Conservation (phyloP, 2,113 vertebrate species). For the Anser cygnoides region DNA sequence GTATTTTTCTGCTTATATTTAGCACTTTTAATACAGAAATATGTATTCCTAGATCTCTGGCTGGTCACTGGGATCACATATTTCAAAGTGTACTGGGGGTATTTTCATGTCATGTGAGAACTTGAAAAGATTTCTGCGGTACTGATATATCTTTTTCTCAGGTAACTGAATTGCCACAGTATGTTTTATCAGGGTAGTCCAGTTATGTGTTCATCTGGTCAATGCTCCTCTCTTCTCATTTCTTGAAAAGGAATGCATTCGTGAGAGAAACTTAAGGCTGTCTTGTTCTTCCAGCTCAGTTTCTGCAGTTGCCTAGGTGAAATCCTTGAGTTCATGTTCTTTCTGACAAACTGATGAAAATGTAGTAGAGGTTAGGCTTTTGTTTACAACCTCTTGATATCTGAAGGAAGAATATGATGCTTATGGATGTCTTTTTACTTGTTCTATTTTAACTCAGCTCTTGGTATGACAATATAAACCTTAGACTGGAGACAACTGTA, state of each 20-base stretch:
- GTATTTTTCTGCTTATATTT: neutral
- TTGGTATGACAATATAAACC: neutral
- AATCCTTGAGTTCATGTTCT: neutral
- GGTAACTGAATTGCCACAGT: constrained; percentile 1
- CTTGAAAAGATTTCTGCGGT: neutral
- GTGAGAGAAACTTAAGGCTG: neutral
- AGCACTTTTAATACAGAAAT: neutral
- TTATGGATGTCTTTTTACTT: neutral
- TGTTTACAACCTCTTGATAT: neutral
- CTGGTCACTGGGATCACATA: neutral
- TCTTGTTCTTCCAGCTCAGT: neutral
- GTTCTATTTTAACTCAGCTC: neutral
- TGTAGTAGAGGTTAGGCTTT: neutral
- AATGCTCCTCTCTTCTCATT: neutral
- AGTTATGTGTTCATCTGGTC: neutral
- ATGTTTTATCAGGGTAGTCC: neutral
- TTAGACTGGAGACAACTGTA: neutral
- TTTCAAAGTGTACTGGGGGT: neutral
- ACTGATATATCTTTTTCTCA: neutral
- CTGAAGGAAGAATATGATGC: neutral
- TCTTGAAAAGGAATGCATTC: neutral
- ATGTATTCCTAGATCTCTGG: neutral
- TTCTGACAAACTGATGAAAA: neutral
- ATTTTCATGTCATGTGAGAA: neutral
- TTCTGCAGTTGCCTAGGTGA: neutral